Evolutionary conservation across 2,113 vertebrate species (phyloP).

Genomic region (Athene noctua): DNA sequence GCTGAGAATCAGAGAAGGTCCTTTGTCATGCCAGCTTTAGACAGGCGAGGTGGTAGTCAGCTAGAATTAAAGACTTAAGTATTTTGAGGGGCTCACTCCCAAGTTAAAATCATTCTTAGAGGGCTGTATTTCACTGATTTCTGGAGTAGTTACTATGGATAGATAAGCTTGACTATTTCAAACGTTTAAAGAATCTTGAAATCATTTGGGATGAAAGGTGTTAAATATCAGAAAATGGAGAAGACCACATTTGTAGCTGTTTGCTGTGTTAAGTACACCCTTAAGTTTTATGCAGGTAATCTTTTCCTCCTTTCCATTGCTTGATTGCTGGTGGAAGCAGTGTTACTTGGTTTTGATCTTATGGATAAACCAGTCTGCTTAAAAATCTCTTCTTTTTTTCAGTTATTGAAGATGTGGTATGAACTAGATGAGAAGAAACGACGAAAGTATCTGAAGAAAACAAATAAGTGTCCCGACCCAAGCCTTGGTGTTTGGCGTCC

Average conservation of each 20-base stretch:
- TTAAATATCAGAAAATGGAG: background rate
- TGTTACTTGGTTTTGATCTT: background rate
- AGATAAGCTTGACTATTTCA: background rate
- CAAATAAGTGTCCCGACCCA: conserved; percentile 85
- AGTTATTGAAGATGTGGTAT: conserved; percentile 86
- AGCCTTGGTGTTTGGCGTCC: conserved; percentile 82
- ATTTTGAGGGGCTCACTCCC: background rate
- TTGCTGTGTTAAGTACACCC: background rate
- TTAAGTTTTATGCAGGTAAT: background rate
- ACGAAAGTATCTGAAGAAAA: conserved; percentile 81
- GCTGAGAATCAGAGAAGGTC: background rate
- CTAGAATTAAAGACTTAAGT: background rate
- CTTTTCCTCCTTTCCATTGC: background rate
- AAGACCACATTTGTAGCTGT: background rate
- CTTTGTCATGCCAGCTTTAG: background rate
- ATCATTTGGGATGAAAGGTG: background rate
- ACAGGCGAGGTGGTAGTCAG: background rate
- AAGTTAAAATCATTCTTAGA: background rate
- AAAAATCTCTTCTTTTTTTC: background rate
- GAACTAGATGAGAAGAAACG: conserved; percentile 76
- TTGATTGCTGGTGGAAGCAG: background rate
- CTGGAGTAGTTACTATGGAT: background rate
- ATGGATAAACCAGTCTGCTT: background rate
- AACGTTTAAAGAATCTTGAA: background rate
- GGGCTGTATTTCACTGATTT: background rate